Base-by-base conservation (phyloP, 1,140 invertebrate species). In the Triops longicaudatus region DNA sequence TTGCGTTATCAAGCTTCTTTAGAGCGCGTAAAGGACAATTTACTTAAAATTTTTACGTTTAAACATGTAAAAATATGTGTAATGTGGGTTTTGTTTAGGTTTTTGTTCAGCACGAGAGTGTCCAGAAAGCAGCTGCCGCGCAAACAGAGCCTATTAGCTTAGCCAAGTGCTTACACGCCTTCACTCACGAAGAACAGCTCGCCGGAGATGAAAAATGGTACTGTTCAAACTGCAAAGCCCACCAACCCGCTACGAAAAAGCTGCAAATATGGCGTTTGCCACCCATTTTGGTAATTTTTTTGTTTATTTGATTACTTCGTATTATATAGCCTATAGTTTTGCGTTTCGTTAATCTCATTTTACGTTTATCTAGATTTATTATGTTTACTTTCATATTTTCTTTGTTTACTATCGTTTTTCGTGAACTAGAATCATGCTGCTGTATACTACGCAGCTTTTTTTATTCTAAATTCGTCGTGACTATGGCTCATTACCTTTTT, bases 211-310 rank as follows among this genome's bases (percentile, higher is more conserved):
- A 92, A 81, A 90, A 91, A 81, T 95, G 95, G 85, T 91, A 91
- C 83, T 96, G 94, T 85, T 89, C 90, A 31, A 89, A 88, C 79
- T 96, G 94, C 84, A 89, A 91, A 82, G 87, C 89, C 81, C 91
- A 91, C 82, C 93, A 94, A 82, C 88, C 91, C 72, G 93, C 94
- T 31, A 90, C 90, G 27, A 96, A 96, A 84, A 94, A 93, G 83
- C 86, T 97, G 80, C 92, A 96, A 83, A 92, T 96, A 74, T 96
- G 94, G 93, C 88, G 92, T 78, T 83, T 94, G 78, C 94, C 94
- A 78, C 93, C 93, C 9, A 89, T 96, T 80, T 85, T 96, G 81
- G 93, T 95, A 81, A 86, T 87, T 85, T 10, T 71, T 5, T 76
- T 41, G n/a, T 31, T 73, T 71, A 42, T 78, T 73, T 78, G 50